Evolutionary conservation across 1,140 invertebrate species (phyloP).

Genomic region (Ptiloglossa arizonensis): DNA sequence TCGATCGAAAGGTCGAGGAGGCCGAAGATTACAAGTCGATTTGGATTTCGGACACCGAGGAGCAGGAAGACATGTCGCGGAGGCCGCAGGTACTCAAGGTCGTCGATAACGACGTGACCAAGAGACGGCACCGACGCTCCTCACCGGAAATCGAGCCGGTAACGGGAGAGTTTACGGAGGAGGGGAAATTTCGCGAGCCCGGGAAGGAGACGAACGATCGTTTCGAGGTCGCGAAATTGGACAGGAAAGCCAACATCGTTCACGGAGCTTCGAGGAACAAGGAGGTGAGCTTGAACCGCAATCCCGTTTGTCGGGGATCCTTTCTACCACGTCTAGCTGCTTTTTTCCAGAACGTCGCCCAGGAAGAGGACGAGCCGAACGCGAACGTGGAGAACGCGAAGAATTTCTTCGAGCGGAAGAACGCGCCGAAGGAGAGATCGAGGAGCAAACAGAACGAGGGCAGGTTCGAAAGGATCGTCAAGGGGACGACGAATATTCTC

Average conservation of each 20-base stretch:
- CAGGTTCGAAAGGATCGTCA: slow-evolving; percentile 83
- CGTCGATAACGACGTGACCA: slow-evolving; percentile 78
- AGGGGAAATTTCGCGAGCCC: slow-evolving; percentile 1
- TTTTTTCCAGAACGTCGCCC: slow-evolving; percentile 30
- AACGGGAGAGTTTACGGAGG: slow-evolving; percentile 1
- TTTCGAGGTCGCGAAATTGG: not conserved
- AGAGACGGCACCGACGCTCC: slow-evolving; percentile 38
- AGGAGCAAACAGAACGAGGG: slow-evolving; percentile 82
- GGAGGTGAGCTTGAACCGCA: slow-evolving; percentile 29
- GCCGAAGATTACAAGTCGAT: slow-evolving; percentile 74
- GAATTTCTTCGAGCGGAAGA: slow-evolving; percentile 76
- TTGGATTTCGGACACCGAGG: slow-evolving; percentile 76
- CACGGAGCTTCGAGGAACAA: not conserved
- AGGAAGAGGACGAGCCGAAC: slow-evolving; percentile 42
- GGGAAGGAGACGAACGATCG: not conserved
- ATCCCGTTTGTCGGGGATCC: slow-evolving; percentile 11
- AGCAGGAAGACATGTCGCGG: slow-evolving; percentile 77
- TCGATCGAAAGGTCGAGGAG: slow-evolving; percentile 63
- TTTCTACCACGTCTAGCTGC: not conserved
- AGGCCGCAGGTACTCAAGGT: slow-evolving; percentile 79
- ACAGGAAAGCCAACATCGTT: not conserved
- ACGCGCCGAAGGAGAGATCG: slow-evolving; percentile 73
- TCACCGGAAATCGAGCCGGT: slow-evolving; percentile 25
- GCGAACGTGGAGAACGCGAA: slow-evolving; percentile 71
- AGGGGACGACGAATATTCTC: slow-evolving; percentile 80